These are phyloP conservation scores for Oncopodura yosiiana DNA, from an alignment of 1,140 invertebrate genomes.

Conservation along the genomic window DNA sequence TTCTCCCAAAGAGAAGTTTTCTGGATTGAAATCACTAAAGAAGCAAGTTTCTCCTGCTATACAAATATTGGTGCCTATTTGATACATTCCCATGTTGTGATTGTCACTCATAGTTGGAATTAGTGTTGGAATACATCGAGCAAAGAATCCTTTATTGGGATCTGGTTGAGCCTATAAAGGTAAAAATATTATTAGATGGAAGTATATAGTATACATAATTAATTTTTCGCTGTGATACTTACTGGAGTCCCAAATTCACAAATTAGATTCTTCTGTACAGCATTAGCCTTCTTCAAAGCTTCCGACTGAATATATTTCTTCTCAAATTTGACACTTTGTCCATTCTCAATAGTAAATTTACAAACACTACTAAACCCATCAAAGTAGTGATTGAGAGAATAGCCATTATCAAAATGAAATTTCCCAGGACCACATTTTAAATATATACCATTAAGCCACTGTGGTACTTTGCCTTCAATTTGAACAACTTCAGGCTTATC, in stretches of 20 bases:
- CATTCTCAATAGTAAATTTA: slow-evolving; percentile 14
- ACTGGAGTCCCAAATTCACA: slow-evolving; percentile 28
- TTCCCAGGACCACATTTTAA: slow-evolving; percentile 21
- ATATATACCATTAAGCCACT: slow-evolving; percentile 18
- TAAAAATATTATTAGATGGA: not conserved
- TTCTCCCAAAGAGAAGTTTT: not conserved
- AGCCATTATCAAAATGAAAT: slow-evolving; percentile 27
- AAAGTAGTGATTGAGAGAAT: slow-evolving; percentile 29
- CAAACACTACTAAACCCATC: slow-evolving; percentile 28
- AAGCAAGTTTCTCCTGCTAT: slow-evolving; percentile 11
- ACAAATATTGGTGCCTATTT: slow-evolving; percentile 2
- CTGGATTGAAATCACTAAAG: slow-evolving; percentile 4
- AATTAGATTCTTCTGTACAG: slow-evolving; percentile 12
- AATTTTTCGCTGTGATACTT: too few relatives aligned
- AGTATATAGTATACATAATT: too few relatives aligned
- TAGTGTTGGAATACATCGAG: slow-evolving; percentile 2
- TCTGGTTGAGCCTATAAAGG: slow-evolving; percentile 12
- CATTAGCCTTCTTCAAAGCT: slow-evolving; percentile 24
- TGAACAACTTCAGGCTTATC: not conserved
- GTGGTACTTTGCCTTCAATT: slow-evolving; percentile 7
- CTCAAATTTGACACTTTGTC: slow-evolving; percentile 23
- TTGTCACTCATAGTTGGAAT: slow-evolving; percentile 10
- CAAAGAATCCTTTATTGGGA: slow-evolving; percentile 22
- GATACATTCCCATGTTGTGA: slow-evolving; percentile 12
- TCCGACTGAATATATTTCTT: slow-evolving; percentile 31